phyloP scores from a whole-genome alignment of 2,113 vertebrate species.

The Amazona vittata region DNA sequence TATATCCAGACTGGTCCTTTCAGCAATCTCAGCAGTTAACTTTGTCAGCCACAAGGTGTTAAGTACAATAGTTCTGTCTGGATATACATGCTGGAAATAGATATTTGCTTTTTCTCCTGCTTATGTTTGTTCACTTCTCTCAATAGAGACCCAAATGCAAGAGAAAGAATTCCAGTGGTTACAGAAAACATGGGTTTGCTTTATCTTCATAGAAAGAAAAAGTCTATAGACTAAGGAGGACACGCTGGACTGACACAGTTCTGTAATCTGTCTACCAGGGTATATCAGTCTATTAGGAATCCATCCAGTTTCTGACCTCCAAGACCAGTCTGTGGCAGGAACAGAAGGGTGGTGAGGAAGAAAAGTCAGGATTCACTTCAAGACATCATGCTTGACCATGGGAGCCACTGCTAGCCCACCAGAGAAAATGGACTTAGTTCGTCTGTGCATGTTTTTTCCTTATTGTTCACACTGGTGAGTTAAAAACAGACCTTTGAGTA shows the following conservation, averaged over 20 bases:
- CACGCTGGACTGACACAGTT: background rate
- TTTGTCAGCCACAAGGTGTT: constrained; percentile 34
- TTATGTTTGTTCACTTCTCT: background rate
- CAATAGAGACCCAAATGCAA: background rate
- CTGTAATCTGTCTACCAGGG: background rate
- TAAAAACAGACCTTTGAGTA: background rate
- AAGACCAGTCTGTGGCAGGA: background rate
- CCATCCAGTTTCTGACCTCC: background rate
- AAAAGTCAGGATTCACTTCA: background rate
- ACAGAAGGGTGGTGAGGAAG: background rate
- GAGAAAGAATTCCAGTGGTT: background rate
- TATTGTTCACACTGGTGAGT: background rate
- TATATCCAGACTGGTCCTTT: background rate
- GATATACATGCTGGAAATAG: background rate
- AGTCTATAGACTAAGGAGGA: background rate
- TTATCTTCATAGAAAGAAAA: background rate
- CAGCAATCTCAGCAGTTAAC: background rate
- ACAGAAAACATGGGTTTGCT: background rate
- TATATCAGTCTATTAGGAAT: background rate
- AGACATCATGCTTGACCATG: background rate
- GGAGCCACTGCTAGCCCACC: background rate
- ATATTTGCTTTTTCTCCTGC: background rate
- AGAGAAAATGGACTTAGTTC: background rate
- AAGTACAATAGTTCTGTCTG: background rate
- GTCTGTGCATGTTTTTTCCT: background rate